Base-by-base conservation (phyloP, 1,140 invertebrate species). In the Thrips palmi region DNA sequence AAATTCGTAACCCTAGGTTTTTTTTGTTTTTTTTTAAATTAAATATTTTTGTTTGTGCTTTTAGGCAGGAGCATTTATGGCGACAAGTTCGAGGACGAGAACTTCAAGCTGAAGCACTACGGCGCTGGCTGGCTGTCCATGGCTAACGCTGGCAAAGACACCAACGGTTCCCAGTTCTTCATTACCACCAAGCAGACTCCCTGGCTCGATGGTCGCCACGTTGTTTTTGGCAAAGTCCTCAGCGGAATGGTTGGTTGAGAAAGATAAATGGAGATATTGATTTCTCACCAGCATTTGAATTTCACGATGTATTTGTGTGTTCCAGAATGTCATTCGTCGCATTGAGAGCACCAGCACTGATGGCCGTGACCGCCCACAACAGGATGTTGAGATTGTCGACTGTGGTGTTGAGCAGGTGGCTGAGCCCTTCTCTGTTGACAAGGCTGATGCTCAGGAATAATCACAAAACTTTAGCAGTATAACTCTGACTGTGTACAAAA, bases 161-260 rank as follows among this genome's bases (percentile, higher is more conserved):
- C 93, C 23, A 98, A 97, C 63, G 93, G 93, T 18, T 94, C 88
- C 17, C 93, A 98, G 54, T 98, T 98, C 63, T 98, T 97, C 54
- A 92, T 97, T 52, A 93, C 88, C 12, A 77, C 75, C 2, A 82
- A 82, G 45, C 69, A 79, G 50, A 97, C 93, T 10, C 63, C 80
- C 18, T 98, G 94, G 94, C 65, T 97, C 22, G 88, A 97, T 65
- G 86, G 86, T 12, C 72, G 81, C 56, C 94, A 98, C 55, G 89
- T 96, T 46, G 93, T 98, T 12, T 98, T 97, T 59, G 94, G 93
- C 40, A 96, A 96, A 68, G 57, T 94, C 32, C 46, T 91, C 18
- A 74, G 77, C 49, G 87, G 88, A 60, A 91, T 93, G 82, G 82
- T 81, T 32, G 8, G 11, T 32, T 32, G 30, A 14, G 19, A 18